These are phyloP conservation scores for Malurus leucopterus DNA, from an alignment of 2,797 vertebrate genomes.

Conservation along the genomic window DNA sequence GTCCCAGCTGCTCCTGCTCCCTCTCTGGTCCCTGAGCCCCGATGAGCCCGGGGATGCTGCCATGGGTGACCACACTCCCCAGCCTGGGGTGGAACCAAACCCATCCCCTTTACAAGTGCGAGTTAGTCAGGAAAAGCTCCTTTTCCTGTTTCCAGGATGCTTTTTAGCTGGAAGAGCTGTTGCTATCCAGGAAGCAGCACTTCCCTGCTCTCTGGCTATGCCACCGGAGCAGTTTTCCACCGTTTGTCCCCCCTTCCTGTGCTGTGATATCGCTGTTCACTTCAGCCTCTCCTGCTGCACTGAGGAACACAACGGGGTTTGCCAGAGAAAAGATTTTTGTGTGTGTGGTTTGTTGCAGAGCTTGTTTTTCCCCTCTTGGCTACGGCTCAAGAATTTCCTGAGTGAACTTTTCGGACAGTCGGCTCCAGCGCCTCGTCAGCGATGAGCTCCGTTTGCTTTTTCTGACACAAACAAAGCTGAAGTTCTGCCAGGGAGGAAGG, in stretches of 20 bases:
- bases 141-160: accelerated
- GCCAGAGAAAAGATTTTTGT: not conserved
- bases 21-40: accelerated
- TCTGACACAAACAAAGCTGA: slow-evolving; percentile 6
- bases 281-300: not conserved
- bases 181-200: not conserved
- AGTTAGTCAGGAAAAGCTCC: not conserved
- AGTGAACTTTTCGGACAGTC: not conserved
- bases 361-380: not conserved
- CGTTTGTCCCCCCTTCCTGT: accelerated
- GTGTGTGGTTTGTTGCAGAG: not conserved
- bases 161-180: not conserved
- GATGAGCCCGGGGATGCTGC: not conserved
- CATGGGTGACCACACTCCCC: accelerated
- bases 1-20: not conserved
- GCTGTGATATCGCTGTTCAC: accelerated
- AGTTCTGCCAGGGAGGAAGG: slow-evolving; percentile 3
- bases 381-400: not conserved
- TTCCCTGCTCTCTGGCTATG: not conserved
- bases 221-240: not conserved
- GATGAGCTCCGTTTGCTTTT: not conserved
- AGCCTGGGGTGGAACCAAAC: not conserved
- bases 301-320: not conserved
- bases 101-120: not conserved
- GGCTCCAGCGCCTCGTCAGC: not conserved